Evolutionary conservation across 2,113 vertebrate genomes (phyloP).

Genomic region (Lepus americanus): DNA sequence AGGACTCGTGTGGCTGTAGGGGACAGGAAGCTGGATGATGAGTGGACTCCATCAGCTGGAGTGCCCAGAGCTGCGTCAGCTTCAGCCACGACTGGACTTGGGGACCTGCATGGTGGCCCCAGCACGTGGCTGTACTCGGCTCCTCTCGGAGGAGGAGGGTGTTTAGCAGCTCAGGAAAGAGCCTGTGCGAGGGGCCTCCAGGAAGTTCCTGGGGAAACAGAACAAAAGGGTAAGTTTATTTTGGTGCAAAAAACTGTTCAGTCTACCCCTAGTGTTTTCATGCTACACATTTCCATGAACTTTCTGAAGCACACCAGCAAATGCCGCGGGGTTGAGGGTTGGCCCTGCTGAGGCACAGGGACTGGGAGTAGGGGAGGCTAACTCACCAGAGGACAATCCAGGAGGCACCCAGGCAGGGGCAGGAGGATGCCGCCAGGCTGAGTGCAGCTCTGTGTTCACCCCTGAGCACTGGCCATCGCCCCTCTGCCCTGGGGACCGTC

Average conservation of each 20-base stretch:
- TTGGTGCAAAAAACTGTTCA: too few relatives aligned
- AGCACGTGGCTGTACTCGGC: not conserved
- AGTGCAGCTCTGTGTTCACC: not conserved
- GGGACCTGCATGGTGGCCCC: accelerated
- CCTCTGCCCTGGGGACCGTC: accelerated
- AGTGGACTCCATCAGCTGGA: not conserved
- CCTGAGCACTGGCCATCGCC: accelerated
- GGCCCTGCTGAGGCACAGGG: not conserved
- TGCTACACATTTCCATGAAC: too few relatives aligned
- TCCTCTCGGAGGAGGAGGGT: not conserved
- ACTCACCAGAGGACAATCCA: not conserved
- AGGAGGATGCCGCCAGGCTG: too few relatives aligned
- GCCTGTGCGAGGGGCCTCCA: not conserved
- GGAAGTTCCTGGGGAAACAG: too few relatives aligned
- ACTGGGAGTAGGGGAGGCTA: not conserved
- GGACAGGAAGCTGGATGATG: not conserved
- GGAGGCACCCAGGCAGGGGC: not conserved
- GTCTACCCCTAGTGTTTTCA: too few relatives aligned
- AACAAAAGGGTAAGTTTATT: not conserved
- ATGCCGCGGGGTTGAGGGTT: not conserved
- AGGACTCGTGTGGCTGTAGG: not conserved
- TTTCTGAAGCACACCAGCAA: not conserved
- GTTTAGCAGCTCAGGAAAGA: not conserved
- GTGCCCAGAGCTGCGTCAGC: not conserved
- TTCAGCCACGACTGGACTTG: not conserved